phyloP scores from a whole-genome alignment of 2,888 invertebrate genomes.

The Sminthurides aquaticus region DNA sequence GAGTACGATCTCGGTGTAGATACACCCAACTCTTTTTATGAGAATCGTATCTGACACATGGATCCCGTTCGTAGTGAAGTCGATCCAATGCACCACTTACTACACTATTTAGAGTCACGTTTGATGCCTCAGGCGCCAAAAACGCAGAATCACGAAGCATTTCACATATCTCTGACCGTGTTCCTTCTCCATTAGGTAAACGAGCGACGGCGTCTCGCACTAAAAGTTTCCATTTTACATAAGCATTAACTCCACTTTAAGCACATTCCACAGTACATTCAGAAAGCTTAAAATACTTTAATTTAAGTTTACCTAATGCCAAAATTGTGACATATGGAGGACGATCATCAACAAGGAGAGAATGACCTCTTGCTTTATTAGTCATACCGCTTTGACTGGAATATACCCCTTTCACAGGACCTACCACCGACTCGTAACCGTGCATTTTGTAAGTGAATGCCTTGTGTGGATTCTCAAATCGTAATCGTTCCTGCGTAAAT shows the following conservation, averaged over 20 bases:
- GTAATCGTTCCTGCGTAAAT: constrained; percentile 63
- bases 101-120: constrained; percentile 67
- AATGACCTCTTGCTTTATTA: constrained; percentile 70
- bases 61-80: constrained; percentile 82
- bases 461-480: constrained; percentile 83
- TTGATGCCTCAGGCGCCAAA: constrained; percentile 50
- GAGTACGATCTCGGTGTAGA: constrained; percentile 65
- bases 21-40: constrained; percentile 93
- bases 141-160: constrained; percentile 70
- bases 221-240: too few relatives aligned
- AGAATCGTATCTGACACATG: constrained; percentile 87
- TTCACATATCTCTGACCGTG: constrained; percentile 82
- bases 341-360: constrained; percentile 68
- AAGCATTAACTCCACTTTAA: too few relatives aligned
- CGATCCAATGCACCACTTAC: constrained; percentile 85
- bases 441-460: constrained; percentile 85
- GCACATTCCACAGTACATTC: too few relatives aligned
- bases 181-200: constrained; percentile 89
- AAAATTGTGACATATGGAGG: constrained; percentile 86
- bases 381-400: constrained; percentile 45
- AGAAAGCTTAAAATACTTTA: too few relatives aligned
- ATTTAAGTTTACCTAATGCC: constrained; percentile 56
- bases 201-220: constrained; percentile 91
- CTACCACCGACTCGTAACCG: constrained; percentile 75
- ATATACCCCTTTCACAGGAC: constrained; percentile 73